Conservation (phyloP, 53 echinoderm and acorn worm species). For the Actinopyga echinites region DNA sequence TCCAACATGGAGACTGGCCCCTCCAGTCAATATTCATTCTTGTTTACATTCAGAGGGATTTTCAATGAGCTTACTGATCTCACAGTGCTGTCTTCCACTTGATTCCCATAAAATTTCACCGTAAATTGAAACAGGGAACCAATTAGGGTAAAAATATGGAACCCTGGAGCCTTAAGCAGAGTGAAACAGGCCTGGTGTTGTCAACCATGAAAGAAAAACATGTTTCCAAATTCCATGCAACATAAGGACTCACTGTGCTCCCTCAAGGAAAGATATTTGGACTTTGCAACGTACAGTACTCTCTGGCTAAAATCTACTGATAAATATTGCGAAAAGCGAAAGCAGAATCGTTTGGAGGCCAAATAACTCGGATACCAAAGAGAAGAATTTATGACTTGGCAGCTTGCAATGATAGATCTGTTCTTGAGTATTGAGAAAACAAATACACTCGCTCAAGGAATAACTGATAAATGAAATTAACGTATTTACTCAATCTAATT, state of each 20-base stretch:
- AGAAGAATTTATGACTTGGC: background rate
- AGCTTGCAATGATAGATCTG: too few relatives aligned
- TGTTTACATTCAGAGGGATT: slow-evolving; percentile 7
- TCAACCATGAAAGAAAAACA: background rate
- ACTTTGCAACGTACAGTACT: too few relatives aligned
- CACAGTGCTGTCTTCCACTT: background rate
- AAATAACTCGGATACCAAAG: slow-evolving; percentile 6
- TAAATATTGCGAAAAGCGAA: too few relatives aligned
- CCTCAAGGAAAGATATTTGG: too few relatives aligned
- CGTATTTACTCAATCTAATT: too few relatives aligned
- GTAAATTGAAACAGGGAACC: slow-evolving; percentile 22
- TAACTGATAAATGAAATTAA: too few relatives aligned
- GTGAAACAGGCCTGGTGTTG: background rate
- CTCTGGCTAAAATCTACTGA: too few relatives aligned
- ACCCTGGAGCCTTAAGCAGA: slow-evolving; percentile 6
- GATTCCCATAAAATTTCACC: slow-evolving; percentile 4
- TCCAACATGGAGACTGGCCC: background rate
- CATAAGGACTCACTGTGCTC: too few relatives aligned
- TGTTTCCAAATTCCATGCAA: too few relatives aligned
- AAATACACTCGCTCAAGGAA: too few relatives aligned
- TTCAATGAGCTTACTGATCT: too few relatives aligned
- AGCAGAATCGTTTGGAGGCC: background rate
- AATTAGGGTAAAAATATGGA: slow-evolving; percentile 8
- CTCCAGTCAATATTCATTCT: slow-evolving; percentile 6
- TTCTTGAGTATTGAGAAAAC: too few relatives aligned